Conservation (phyloP, 2,113 vertebrate species). For the Mesocricetus auratus region DNA sequence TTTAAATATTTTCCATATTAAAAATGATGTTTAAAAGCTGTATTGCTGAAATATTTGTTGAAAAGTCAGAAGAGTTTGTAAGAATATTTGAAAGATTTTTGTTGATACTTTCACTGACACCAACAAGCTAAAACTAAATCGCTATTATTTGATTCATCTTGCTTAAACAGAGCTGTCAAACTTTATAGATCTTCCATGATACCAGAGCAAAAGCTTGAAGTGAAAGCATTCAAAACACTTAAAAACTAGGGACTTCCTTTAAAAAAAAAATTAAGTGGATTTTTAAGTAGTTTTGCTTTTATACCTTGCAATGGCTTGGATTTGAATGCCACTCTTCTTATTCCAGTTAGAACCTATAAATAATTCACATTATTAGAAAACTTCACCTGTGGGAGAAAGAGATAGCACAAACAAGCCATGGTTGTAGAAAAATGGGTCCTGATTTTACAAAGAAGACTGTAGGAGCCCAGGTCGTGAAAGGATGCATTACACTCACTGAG, state of each 20-base stretch:
- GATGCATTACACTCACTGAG: background rate
- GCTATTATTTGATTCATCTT: slow-evolving; percentile 21
- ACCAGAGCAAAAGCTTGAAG: background rate
- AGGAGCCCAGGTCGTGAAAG: background rate
- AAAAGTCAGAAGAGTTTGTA: slow-evolving; percentile 2
- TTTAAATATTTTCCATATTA: slow-evolving; percentile 46
- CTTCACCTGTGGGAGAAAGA: slow-evolving; percentile 27
- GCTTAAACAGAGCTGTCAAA: slow-evolving; percentile 54
- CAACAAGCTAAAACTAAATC: slow-evolving; percentile 27
- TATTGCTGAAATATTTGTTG: background rate
- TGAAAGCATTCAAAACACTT: slow-evolving; percentile 36
- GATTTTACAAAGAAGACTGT: background rate
- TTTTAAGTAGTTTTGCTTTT: slow-evolving; percentile 50
- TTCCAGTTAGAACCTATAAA: background rate
- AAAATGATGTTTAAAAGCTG: slow-evolving; percentile 1
- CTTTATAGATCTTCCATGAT: slow-evolving; percentile 31
- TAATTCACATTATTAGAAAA: slow-evolving; percentile 53
- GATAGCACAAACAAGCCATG: background rate
- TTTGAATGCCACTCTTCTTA: background rate
- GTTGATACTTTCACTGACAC: background rate
- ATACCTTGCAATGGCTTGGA: background rate
- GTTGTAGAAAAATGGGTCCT: background rate
- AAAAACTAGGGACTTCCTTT: background rate
- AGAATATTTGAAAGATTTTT: slow-evolving; percentile 8
- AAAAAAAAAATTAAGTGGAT: slow-evolving; percentile 20